phyloP scores from a whole-genome alignment of 2,797 vertebrate genomes.

The Epinephelus coioides region DNA sequence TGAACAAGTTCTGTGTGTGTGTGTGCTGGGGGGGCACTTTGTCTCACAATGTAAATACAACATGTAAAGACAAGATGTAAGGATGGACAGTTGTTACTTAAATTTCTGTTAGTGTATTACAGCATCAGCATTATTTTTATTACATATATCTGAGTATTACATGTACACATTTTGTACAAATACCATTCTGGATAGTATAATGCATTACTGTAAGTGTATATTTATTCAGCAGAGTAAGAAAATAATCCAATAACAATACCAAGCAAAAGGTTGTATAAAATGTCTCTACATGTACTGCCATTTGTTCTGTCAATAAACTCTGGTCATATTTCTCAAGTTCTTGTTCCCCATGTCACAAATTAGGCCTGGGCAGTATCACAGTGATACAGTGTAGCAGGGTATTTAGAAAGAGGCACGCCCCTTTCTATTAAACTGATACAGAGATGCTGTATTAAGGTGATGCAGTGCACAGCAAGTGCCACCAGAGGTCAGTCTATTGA shows the following conservation, averaged over 20 bases:
- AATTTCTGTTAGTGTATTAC: neutral
- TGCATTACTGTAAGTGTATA: neutral
- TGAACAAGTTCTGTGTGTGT: conserved; percentile 26
- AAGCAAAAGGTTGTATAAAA: neutral
- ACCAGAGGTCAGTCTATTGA: too few relatives aligned
- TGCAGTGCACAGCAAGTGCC: too few relatives aligned
- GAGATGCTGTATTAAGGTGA: too few relatives aligned
- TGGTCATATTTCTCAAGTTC: neutral
- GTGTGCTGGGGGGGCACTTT: neutral
- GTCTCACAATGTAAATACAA: neutral
- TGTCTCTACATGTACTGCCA: neutral
- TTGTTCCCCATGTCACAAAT: neutral
- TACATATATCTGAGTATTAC: neutral
- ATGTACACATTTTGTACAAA: neutral
- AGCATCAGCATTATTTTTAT: neutral
- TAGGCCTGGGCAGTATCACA: too few relatives aligned
- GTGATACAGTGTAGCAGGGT: too few relatives aligned
- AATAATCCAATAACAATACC: neutral
- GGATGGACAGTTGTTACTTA: neutral
- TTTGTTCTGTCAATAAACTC: neutral
- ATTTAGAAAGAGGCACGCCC: too few relatives aligned
- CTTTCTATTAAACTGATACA: too few relatives aligned
- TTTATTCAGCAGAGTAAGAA: neutral
- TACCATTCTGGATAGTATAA: neutral
- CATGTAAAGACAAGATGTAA: neutral